A percentile compares a stretch with the other conserved stretches of the same genome.
phyloP scores from a whole-genome alignment of 2,113 vertebrate species.

The Grus americana region DNA sequence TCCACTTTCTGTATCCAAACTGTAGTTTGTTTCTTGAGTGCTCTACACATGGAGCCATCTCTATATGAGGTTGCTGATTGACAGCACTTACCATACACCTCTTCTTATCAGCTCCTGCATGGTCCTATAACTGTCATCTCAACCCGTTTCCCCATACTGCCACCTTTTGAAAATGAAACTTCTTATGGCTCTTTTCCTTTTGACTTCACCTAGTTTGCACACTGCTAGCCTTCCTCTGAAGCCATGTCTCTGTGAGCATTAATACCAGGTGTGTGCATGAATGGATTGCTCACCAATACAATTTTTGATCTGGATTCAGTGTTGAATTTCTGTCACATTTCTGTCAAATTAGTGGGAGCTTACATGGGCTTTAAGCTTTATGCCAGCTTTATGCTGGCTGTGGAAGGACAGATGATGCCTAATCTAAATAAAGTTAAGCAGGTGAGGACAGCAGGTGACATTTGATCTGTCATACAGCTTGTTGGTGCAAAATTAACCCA shows the following conservation, averaged over 20 bases:
- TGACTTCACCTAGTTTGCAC: background rate
- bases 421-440: background rate
- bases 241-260: background rate
- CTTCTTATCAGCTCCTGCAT: background rate
- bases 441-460: background rate
- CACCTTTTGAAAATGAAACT: background rate
- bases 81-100: background rate
- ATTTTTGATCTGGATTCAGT: background rate
- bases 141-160: background rate
- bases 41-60: background rate
- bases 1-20: background rate
- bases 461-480: background rate
- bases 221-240: background rate
- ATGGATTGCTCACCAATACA: background rate
- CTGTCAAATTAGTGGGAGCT: slow-evolving; percentile 25
- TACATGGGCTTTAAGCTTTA: slow-evolving; percentile 15
- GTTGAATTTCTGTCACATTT: slow-evolving; percentile 13
- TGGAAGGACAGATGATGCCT: background rate
- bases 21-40: background rate
- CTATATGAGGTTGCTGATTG: background rate
- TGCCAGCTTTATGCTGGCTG: background rate
- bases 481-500: background rate
- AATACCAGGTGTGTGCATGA: background rate
- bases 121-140: background rate
- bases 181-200: background rate